These are phyloP conservation scores for Notarius quadriscutis DNA, from an alignment of 2,113 vertebrate species.

Conservation along the genomic window DNA sequence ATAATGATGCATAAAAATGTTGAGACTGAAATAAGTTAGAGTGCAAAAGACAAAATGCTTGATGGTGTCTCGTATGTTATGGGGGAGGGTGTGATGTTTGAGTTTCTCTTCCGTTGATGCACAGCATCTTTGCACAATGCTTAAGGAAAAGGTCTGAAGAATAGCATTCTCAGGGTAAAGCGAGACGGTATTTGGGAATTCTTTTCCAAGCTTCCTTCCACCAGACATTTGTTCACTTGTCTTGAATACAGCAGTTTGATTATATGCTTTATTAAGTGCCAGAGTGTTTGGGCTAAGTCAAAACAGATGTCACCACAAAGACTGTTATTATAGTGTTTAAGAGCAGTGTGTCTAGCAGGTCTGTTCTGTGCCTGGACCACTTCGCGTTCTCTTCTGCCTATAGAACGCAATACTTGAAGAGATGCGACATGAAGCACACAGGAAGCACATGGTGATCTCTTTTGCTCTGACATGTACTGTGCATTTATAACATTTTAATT, in stretches of 20 bases:
- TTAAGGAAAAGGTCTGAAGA: constrained; percentile 27
- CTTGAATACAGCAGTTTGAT: constrained; percentile 65
- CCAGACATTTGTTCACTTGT: constrained; percentile 57
- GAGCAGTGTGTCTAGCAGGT: constrained; percentile 66
- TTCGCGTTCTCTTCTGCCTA: constrained; percentile 36
- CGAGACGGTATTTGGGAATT: constrained; percentile 35
- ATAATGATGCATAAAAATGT: background rate
- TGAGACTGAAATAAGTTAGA: background rate
- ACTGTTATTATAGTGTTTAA: constrained; percentile 67
- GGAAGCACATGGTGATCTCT: background rate
- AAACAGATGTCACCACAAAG: constrained; percentile 74
- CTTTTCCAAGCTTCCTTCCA: constrained; percentile 25
- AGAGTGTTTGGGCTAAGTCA: constrained; percentile 71
- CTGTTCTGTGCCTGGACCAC: constrained; percentile 57
- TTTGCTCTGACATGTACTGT: background rate
- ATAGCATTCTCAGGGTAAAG: constrained; percentile 34
- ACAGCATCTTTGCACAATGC: background rate
- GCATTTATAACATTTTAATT: background rate
- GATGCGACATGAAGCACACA: background rate
- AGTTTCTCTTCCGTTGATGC: constrained; percentile 16
- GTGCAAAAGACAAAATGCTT: background rate
- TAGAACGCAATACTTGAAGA: background rate
- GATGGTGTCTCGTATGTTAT: constrained; percentile 15
- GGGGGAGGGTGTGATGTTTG: constrained; percentile 15
- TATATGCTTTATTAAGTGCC: constrained; percentile 75